Base-by-base conservation (phyloP, 1,140 invertebrate species). In the Pseudachorutes palmiensis region DNA sequence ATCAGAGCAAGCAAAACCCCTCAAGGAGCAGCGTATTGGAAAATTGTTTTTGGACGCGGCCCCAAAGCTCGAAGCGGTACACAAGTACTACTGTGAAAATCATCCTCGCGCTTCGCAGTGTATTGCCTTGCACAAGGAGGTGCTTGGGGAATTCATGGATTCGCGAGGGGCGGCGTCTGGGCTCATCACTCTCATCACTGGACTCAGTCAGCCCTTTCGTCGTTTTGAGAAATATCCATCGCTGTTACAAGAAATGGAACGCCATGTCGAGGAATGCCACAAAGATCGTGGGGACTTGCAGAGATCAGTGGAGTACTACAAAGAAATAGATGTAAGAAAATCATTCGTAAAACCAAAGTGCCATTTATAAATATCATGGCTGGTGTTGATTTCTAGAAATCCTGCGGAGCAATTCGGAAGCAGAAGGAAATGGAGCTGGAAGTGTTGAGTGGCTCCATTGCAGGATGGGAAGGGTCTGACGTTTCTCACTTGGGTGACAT, bases 361-460 rank as follows among this genome's bases (percentile, higher is more conserved):
- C n/a, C n/a, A n/a, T n/a, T n/a, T n/a, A n/a, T n/a, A n/a, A n/a
- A n/a, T n/a, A n/a, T n/a, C n/a, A n/a, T n/a, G n/a, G n/a, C n/a
- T n/a, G n/a, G n/a, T n/a, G n/a, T n/a, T n/a, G n/a, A n/a, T 66
- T 55, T 71, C 9, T 74, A 94, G 92, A 87, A 89, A 76, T 83
- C 84, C 41, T 97, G 93, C 79, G 84, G 87, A 63, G 85, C 87
- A 30, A 85, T 89, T 28, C 81, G 95, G 59, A 87, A 94, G n/a
- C 91, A 97, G 76, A 96, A 95, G 79, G 95, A 98, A 81, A 82
- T 97, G 75, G 95, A 98, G 73, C 80, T 97, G 49, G 94, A 98
- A 81, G 91, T 99, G 45, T 82, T 98, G 69, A 91, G 88, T 0
- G 92, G 92, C 2, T 88, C 88, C 28, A 90, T 97, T n/a, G 85